phyloP scores from a whole-genome alignment of 2,113 vertebrate genomes.

The Uria lomvia region DNA sequence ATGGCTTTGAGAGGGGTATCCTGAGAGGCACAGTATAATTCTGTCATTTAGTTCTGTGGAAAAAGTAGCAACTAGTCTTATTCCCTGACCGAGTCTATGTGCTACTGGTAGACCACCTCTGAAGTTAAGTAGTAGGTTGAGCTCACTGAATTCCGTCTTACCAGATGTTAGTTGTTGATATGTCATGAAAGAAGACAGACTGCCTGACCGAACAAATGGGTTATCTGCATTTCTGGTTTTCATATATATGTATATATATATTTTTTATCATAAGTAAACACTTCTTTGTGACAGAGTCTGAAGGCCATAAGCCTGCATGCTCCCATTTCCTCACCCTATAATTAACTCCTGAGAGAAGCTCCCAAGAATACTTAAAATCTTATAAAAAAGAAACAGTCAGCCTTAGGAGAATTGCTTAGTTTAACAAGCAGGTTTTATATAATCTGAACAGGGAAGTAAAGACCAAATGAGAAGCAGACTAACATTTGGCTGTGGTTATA shows the following conservation, averaged over 20 bases:
- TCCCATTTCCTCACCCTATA: background rate
- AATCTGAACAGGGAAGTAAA: background rate
- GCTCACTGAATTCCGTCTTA: background rate
- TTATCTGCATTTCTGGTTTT: background rate
- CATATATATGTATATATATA: background rate
- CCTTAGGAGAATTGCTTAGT: background rate
- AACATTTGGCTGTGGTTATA: background rate
- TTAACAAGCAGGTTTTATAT: background rate
- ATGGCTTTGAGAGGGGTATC: background rate
- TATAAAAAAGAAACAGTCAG: background rate
- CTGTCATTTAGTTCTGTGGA: background rate
- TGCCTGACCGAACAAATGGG: background rate
- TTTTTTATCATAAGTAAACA: background rate
- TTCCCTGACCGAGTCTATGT: background rate
- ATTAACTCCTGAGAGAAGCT: background rate
- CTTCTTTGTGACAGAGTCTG: background rate
- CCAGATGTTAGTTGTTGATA: background rate
- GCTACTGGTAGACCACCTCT: background rate
- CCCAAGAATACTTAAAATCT: background rate
- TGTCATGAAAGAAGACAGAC: background rate
- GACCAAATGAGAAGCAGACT: background rate
- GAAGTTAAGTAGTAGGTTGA: background rate
- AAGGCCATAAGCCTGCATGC: background rate
- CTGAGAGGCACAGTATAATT: background rate
- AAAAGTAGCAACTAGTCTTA: background rate